These are phyloP conservation scores for Octodon degus DNA, from an alignment of 2,113 vertebrate genomes.

Conservation along the genomic window DNA sequence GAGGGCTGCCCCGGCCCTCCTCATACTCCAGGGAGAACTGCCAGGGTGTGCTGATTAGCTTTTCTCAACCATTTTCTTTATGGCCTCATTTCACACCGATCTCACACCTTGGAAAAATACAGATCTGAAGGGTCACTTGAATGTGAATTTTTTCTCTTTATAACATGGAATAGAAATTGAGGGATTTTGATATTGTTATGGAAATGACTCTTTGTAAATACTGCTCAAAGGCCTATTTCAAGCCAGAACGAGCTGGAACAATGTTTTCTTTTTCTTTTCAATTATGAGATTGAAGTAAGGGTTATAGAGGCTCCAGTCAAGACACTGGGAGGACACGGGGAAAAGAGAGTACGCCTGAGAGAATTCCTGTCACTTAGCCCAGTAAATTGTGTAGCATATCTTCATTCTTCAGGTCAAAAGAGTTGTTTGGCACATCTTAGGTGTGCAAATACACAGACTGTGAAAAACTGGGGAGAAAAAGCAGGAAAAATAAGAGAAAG, in stretches of 20 bases:
- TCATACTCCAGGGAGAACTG: neutral
- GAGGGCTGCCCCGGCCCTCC: neutral
- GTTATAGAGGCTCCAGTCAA: constrained; percentile 31
- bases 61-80: constrained; percentile 55
- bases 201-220: constrained; percentile 66
- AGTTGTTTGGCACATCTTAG: neutral
- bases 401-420: neutral
- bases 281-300: constrained; percentile 31
- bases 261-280: constrained; percentile 72
- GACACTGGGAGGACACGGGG: neutral
- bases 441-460: neutral
- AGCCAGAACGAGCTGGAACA: constrained; percentile 68
- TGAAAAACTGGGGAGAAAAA: neutral
- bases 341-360: neutral
- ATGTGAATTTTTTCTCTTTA: constrained; percentile 40
- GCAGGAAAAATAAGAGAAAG: neutral
- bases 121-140: constrained; percentile 41
- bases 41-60: neutral
- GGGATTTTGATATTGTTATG: constrained; percentile 54
- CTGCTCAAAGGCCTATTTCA: constrained; percentile 42
- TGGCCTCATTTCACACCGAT: constrained; percentile 55
- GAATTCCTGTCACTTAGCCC: neutral
- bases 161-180: constrained; percentile 52
- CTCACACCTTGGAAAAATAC: constrained; percentile 67
- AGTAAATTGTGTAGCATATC: neutral